phyloP scores from a whole-genome alignment of 1,140 invertebrate species.

The Acromyrmex charruanus region DNA sequence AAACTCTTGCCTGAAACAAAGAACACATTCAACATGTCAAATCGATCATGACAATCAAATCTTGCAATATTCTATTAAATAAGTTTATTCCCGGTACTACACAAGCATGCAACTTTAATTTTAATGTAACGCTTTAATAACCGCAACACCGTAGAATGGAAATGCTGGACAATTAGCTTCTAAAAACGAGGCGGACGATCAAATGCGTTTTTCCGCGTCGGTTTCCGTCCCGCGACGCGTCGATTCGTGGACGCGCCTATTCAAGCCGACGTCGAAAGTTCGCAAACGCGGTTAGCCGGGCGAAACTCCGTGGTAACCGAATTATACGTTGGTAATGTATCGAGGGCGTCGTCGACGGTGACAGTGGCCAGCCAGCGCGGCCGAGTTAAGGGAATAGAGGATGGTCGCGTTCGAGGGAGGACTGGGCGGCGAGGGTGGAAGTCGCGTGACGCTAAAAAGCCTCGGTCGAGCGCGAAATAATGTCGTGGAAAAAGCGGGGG shows the following conservation, averaged over 20 bases:
- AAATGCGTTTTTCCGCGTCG: constrained; percentile 39
- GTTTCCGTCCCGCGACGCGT: constrained; percentile 19
- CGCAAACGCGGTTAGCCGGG: constrained; percentile 77
- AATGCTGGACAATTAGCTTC: constrained; percentile 2
- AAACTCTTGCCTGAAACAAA: constrained; percentile 96
- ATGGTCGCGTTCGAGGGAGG: neutral
- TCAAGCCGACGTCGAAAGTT: constrained; percentile 75
- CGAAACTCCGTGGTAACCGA: constrained; percentile 79
- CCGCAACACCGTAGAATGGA: neutral
- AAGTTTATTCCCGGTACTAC: neutral
- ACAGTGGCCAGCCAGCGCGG: constrained; percentile 65
- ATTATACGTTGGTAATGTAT: constrained; percentile 82
- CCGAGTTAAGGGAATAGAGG: constrained; percentile 41
- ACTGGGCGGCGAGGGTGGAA: neutral
- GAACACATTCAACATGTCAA: neutral
- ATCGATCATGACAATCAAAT: neutral
- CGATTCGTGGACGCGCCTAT: constrained; percentile 65
- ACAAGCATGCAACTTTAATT: neutral
- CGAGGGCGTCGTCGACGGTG: constrained; percentile 73
- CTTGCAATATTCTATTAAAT: neutral
- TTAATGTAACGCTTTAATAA: neutral
- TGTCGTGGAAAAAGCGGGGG: constrained; percentile 77
- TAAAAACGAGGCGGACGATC: neutral
- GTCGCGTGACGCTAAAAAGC: constrained; percentile 71
- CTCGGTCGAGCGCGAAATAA: constrained; percentile 71